Evolutionary conservation across 2,797 vertebrate genomes (phyloP).

Genomic region (Sebastes cheni): DNA sequence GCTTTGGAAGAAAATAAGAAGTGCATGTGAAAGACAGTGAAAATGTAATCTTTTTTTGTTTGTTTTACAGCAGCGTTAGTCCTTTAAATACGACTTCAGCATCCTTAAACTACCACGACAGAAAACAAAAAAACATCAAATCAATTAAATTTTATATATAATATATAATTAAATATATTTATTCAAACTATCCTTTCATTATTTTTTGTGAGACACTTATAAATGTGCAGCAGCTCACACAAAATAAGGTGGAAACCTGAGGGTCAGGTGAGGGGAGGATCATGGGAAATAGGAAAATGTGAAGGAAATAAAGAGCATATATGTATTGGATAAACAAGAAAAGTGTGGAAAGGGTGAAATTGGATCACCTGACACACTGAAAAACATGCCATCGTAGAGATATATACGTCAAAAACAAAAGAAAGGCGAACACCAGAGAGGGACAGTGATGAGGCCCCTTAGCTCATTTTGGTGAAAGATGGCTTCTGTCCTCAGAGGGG

Average conservation of each 20-base stretch:
- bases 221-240: background rate
- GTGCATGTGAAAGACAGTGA: background rate
- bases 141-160: background rate
- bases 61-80: background rate
- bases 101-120: background rate
- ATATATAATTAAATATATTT: background rate
- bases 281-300: background rate
- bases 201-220: background rate
- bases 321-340: background rate
- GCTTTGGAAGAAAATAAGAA: background rate
- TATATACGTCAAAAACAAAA: constrained; percentile 5
- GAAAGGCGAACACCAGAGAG: background rate
- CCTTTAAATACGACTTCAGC: background rate
- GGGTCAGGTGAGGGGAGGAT: background rate
- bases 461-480: constrained; percentile 60
- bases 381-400: background rate
- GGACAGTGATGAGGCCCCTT: constrained; percentile 3
- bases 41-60: background rate
- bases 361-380: background rate
- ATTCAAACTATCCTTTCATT: background rate
- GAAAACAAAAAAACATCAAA: background rate
- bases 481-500: constrained; percentile 33
- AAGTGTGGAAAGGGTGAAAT: background rate
- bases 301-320: background rate
- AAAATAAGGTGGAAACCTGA: background rate